phyloP scores from a whole-genome alignment of 2,888 invertebrate species.

The Ophioninae sp. region DNA sequence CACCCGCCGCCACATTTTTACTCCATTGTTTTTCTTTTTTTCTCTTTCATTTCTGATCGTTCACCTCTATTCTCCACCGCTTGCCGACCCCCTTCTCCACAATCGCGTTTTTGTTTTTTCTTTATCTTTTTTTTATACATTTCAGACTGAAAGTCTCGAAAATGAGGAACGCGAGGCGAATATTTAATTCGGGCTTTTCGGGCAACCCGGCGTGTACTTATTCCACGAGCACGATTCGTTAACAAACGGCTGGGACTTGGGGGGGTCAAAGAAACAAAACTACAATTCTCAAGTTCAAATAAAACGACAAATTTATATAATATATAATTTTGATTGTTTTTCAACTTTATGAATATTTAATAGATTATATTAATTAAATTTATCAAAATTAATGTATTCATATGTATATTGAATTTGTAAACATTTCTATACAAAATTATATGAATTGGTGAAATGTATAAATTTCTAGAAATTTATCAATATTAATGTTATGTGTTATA shows the following conservation, averaged over 20 bases:
- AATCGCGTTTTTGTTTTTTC: conserved; percentile 3
- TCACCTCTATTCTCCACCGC: conserved; percentile 12
- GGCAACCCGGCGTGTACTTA: background rate
- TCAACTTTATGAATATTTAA: too few species aligned
- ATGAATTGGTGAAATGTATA: too few species aligned
- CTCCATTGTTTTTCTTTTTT: conserved; percentile 30
- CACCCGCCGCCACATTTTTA: conserved; percentile 33
- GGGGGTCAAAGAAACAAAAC: background rate
- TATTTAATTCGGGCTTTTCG: conserved; percentile 40
- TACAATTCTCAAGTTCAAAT: too few species aligned
- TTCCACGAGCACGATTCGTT: conserved; percentile 12
- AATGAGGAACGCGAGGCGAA: conserved; percentile 56
- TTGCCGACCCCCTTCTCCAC: background rate
- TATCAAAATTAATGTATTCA: too few species aligned
- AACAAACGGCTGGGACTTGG: background rate
- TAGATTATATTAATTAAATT: too few species aligned
- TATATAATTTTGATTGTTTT: too few species aligned
- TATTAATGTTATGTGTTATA: too few species aligned
- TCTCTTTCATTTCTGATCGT: conserved; percentile 21
- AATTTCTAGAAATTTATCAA: too few species aligned
- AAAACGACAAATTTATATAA: too few species aligned
- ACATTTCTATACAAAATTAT: too few species aligned
- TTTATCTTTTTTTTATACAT: conserved; percentile 52
- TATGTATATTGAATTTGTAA: too few species aligned
- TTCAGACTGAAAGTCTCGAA: conserved; percentile 49